Percentiles rank a stretch among this genome's conserved stretches.
phyloP scores from a whole-genome alignment of 2,113 vertebrate species.

The Panthera leo region DNA sequence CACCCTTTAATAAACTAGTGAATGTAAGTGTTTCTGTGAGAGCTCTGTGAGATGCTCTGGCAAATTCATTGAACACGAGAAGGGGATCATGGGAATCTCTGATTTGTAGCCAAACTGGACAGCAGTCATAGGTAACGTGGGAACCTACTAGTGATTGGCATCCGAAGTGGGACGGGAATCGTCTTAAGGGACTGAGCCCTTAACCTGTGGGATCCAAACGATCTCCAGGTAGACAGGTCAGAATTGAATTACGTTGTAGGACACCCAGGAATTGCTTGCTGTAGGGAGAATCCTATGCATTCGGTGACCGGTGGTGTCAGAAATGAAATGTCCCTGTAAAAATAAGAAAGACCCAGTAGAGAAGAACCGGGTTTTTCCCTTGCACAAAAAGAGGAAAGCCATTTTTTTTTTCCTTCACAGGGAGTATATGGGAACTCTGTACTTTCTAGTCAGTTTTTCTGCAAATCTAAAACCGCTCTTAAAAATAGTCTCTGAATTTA shows the following conservation, averaged over 20 bases:
- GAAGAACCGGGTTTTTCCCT: not conserved
- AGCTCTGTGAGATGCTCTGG: not conserved
- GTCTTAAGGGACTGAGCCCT: not conserved
- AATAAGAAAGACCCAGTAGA: not conserved
- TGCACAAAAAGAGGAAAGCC: not conserved
- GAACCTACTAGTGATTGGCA: not conserved
- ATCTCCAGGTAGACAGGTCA: not conserved
- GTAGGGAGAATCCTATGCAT: not conserved
- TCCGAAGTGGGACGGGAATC: not conserved
- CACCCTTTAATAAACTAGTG: not conserved
- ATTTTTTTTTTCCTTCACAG: not conserved
- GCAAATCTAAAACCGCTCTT: not conserved
- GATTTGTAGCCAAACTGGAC: not conserved
- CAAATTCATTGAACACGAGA: not conserved
- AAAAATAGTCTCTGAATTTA: not conserved
- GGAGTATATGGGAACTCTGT: not conserved
- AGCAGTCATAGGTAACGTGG: not conserved
- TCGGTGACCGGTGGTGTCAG: not conserved
- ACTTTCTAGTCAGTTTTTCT: not conserved
- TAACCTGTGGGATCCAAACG: not conserved
- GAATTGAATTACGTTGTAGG: not conserved
- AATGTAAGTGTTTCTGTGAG: not conserved
- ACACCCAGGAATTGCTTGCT: not conserved
- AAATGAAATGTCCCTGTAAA: not conserved
- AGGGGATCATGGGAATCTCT: not conserved